Evolutionary conservation across 2,113 vertebrate genomes (phyloP).

Genomic region (Lamprotornis superbus): DNA sequence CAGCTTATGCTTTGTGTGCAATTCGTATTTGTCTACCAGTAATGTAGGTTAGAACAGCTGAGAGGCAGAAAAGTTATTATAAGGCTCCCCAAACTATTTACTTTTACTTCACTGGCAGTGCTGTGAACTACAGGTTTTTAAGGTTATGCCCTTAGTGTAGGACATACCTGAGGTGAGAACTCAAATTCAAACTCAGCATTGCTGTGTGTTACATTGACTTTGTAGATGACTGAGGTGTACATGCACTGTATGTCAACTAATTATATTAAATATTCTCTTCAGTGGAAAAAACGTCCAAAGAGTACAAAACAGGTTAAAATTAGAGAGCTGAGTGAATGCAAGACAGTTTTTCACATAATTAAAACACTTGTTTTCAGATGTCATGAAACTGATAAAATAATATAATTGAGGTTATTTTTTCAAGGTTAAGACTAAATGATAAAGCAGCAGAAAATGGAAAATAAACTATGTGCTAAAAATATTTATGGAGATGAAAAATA

Average conservation of each 20-base stretch:
- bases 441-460: background rate
- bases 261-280: background rate
- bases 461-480: background rate
- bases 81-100: background rate
- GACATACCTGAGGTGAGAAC: background rate
- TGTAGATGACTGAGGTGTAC: background rate
- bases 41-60: background rate
- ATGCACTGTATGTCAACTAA: background rate
- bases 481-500: background rate
- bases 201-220: background rate
- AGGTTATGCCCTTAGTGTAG: background rate
- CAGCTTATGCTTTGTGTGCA: background rate
- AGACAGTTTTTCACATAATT: conserved; percentile 30
- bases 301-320: conserved; percentile 19
- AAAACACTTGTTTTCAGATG: conserved; percentile 44
- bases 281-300: background rate
- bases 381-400: conserved; percentile 6
- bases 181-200: background rate
- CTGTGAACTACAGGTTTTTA: background rate
- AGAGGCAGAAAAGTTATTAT: background rate
- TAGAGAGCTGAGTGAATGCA: conserved; percentile 15
- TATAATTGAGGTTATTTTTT: background rate
- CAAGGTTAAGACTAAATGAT: background rate
- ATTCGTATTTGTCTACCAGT: background rate
- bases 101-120: background rate